Evolutionary conservation across 2,888 invertebrate genomes (phyloP).

Genomic region (Suillia variegata): DNA sequence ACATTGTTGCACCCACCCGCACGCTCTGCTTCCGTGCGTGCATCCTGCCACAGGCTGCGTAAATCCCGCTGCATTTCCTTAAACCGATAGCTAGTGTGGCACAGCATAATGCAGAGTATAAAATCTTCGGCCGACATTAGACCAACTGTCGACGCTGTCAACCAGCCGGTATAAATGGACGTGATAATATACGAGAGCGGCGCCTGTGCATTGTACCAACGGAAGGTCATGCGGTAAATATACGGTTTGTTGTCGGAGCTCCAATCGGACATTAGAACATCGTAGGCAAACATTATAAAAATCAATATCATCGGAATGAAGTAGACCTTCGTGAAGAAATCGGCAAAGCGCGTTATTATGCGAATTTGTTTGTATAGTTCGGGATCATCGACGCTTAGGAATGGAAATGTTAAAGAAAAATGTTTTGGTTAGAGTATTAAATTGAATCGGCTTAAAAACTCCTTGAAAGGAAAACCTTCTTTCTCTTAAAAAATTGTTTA

Average conservation of each 20-base stretch:
- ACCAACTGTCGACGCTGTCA: slow-evolving; percentile 9
- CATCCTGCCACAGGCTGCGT: slow-evolving; percentile 2
- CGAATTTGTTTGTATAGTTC: slow-evolving; percentile 16
- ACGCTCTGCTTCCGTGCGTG: background rate
- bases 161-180: slow-evolving; percentile 19
- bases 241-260: slow-evolving; percentile 29
- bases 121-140: slow-evolving; percentile 23
- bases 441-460: background rate
- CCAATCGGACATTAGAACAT: background rate
- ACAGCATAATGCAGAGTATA: slow-evolving; percentile 21
- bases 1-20: background rate
- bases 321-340: slow-evolving; percentile 23
- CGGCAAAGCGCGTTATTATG: slow-evolving; percentile 13
- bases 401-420: background rate
- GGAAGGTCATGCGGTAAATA: slow-evolving; percentile 31
- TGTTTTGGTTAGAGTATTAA: no score
- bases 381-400: slow-evolving; percentile 21
- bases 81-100: slow-evolving; percentile 23
- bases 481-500: no score
- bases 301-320: slow-evolving; percentile 23
- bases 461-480: background rate
- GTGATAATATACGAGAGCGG: slow-evolving; percentile 24
- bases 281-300: slow-evolving; percentile 2
- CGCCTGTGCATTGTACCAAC: slow-evolving; percentile 30
- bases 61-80: slow-evolving; percentile 20